Conservation (phyloP, 2,888 invertebrate species). For the Agrotis puta region DNA sequence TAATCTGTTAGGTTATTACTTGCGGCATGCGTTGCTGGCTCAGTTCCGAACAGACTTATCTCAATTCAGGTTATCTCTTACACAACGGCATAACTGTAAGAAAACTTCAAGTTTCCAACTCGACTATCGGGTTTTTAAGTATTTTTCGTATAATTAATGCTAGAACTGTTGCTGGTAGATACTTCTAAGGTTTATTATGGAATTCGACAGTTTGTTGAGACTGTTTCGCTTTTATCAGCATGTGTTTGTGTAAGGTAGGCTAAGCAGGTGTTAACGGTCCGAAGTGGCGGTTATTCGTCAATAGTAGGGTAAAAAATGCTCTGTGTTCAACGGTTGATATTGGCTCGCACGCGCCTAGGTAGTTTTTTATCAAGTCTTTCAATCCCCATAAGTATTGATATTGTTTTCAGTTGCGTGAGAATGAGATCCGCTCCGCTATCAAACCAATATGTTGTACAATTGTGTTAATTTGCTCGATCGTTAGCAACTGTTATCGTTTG, state of each 20-base stretch:
- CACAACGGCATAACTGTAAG: slow-evolving; percentile 84
- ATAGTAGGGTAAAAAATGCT: slow-evolving; percentile 84
- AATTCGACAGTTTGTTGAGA: slow-evolving; percentile 42
- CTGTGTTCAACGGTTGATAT: slow-evolving; percentile 78
- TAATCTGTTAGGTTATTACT: slow-evolving; percentile 76
- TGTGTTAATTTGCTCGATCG: slow-evolving; percentile 56
- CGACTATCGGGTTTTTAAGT: slow-evolving; percentile 70
- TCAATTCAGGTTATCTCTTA: slow-evolving; percentile 83
- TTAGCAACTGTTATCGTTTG: slow-evolving; percentile 63
- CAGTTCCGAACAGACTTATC: slow-evolving; percentile 80
- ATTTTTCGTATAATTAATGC: slow-evolving; percentile 70
- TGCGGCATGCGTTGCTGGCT: slow-evolving; percentile 68
- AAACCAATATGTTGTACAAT: slow-evolving; percentile 56
- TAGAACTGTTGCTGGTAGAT: slow-evolving; percentile 61
- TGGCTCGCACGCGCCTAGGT: slow-evolving; percentile 74
- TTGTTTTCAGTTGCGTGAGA: slow-evolving; percentile 59
- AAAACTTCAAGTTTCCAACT: slow-evolving; percentile 76
- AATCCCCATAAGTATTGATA: slow-evolving; percentile 62
- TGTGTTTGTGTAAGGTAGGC: slow-evolving; percentile 57
- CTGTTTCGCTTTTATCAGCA: slow-evolving; percentile 54
- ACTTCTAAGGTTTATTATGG: slow-evolving; percentile 54
- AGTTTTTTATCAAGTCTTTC: slow-evolving; percentile 71
- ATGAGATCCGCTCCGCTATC: slow-evolving; percentile 54
- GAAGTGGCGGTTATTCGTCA: slow-evolving; percentile 86
- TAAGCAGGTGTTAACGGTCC: slow-evolving; percentile 88